Percentiles rank a stretch among this genome's conserved stretches.
Evolutionary conservation across 2,113 vertebrate genomes (phyloP).

Genomic region (Furnarius figulus): DNA sequence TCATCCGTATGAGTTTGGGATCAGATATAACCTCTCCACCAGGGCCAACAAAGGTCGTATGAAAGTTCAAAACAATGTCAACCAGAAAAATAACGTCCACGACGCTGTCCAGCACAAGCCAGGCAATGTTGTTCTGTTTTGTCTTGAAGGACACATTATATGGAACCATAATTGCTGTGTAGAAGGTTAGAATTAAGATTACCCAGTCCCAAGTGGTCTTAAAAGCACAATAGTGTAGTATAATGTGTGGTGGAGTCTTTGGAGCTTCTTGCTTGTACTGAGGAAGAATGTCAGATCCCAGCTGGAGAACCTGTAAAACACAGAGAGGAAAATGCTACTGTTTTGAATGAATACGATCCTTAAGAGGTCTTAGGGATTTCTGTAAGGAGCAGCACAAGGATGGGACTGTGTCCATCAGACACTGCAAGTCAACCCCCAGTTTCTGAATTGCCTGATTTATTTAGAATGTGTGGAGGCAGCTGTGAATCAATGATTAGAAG

Average conservation of each 20-base stretch:
- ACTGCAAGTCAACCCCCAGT: background rate
- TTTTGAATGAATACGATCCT: background rate
- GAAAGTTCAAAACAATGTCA: constrained; percentile 97
- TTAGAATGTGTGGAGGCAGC: background rate
- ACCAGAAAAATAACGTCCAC: constrained; percentile 98
- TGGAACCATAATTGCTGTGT: constrained; percentile 98
- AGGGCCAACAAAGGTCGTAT: constrained; percentile 95
- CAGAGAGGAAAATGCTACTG: background rate
- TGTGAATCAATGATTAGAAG: background rate
- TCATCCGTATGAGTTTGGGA: constrained; percentile 96
- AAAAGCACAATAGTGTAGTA: constrained; percentile 97
- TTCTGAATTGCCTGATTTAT: background rate
- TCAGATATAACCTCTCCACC: constrained; percentile 98
- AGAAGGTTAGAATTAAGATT: constrained; percentile 97
- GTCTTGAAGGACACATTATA: constrained; percentile 98
- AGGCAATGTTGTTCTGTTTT: constrained; percentile 96
- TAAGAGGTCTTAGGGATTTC: background rate
- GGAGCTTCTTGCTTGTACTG: constrained; percentile 98
- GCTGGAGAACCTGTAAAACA: constrained; percentile 88
- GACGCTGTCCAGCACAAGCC: constrained; percentile 97
- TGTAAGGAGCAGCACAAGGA: background rate
- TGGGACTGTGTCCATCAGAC: fast-evolving
- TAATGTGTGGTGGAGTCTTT: constrained; percentile 96
- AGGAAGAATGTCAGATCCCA: constrained; percentile 96
- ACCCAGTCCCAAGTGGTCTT: constrained; percentile 99